These are phyloP conservation scores for Oreochromis tanganicae DNA, from an alignment of 2,113 vertebrate species.

Conservation along the genomic window DNA sequence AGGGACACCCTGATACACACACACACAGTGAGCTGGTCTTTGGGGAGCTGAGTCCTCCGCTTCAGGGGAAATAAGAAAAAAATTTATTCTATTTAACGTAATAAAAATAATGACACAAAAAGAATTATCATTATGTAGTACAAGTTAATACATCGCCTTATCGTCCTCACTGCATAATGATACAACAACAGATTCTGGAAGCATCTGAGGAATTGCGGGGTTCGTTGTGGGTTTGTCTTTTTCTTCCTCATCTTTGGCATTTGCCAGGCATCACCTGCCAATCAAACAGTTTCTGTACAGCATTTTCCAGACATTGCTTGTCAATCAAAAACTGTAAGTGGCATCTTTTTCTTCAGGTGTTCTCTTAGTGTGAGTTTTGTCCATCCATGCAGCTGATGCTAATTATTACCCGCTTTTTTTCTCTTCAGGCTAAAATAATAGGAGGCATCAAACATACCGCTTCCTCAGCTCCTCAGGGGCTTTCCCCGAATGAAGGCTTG, in stretches of 20 bases:
- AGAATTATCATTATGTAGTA: neutral
- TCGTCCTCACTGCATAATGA: neutral
- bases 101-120: neutral
- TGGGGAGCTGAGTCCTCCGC: neutral
- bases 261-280: neutral
- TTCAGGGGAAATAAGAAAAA: slow-evolving; percentile 7
- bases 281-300: slow-evolving; percentile 1
- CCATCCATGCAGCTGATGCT: neutral
- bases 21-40: slow-evolving; percentile 1
- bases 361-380: neutral
- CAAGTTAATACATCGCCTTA: neutral
- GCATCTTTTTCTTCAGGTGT: neutral
- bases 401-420: neutral
- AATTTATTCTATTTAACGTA: neutral
- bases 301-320: neutral
- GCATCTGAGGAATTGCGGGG: neutral
- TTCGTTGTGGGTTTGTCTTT: neutral
- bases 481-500: neutral
- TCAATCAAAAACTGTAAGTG: neutral
- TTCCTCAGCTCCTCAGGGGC: neutral
- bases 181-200: neutral
- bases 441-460: neutral
- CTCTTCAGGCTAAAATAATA: neutral
- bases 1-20: neutral
- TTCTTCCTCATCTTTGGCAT: neutral